These are phyloP conservation scores for Sipha maydis DNA, from an alignment of 2,888 invertebrate species.

Conservation along the genomic window DNA sequence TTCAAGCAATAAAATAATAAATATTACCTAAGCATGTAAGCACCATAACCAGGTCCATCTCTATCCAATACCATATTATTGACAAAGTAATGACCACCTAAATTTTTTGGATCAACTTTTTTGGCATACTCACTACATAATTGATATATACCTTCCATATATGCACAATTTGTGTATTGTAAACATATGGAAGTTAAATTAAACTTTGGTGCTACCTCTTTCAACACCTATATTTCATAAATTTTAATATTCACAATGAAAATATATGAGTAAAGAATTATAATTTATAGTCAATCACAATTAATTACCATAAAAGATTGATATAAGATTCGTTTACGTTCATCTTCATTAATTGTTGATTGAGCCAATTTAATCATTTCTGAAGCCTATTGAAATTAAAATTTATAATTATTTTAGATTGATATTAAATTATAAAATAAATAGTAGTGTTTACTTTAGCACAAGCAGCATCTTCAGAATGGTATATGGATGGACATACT, in stretches of 20 bases:
- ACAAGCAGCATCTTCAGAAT: conserved; percentile 94
- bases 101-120: conserved; percentile 88
- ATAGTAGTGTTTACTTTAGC: conserved; percentile 78
- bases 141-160: conserved; percentile 90
- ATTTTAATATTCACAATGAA: neutral
- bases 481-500: conserved; percentile 92
- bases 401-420: neutral
- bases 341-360: conserved; percentile 77
- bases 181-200: conserved; percentile 86
- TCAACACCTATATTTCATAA: conserved; percentile 75
- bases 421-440: neutral
- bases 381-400: conserved; percentile 72
- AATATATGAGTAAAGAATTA: neutral
- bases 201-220: conserved; percentile 87
- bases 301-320: conserved; percentile 60
- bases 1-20: neutral
- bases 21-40: conserved; percentile 62
- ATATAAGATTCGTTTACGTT: conserved; percentile 76
- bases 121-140: conserved; percentile 85
- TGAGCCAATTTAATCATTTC: conserved; percentile 88
- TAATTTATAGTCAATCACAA: neutral
- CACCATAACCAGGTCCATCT: conserved; percentile 61
- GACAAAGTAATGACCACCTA: conserved; percentile 87
- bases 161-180: conserved; percentile 82
- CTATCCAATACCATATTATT: conserved; percentile 66